Evolutionary conservation across 2,888 invertebrate genomes (phyloP), one percentile per base, ranked within the genome.

Genomic region (Lampropteryx suffumata): DNA sequence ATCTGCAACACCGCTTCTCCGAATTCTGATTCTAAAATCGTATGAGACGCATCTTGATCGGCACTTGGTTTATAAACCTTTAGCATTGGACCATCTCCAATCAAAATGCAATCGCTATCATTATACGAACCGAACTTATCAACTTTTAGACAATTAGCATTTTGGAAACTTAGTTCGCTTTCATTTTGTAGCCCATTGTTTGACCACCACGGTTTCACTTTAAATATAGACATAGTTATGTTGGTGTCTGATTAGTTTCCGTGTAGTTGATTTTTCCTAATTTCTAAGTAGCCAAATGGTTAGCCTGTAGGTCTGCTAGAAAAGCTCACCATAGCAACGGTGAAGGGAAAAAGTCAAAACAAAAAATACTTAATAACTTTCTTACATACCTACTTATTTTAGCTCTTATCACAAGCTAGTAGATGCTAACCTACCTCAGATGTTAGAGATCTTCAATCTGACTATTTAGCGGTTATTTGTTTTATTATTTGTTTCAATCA

Each of bases 151-250:
- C 91, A 91, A 48, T 79, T 79, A 60, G 95, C 93, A 82, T 93
- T 94, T 65, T 92, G 92, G 34, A 90, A 71, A 9, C 93, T 93
- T 34, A 84, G 81, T 60, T 88, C 91, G 27, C 77, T 71, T 36
- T 93, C 94, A 68, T 81, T 77, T 66, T 90, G 89, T 2, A 85
- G 64, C 58, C 94, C 95, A 41, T 92, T 91, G 9, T 94, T 94
- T 11, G 94, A 92, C 98, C 98, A 99, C 94, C 97, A 96, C 67
- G 95, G 95, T 71, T 96, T 93, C 7, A 95, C 93, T 91, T 97
- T 97, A 76, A 99, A 99, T 67, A 99, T 89, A 1, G 98, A 98
- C 99, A 99, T 99, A n/a, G n/a, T n/a, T n/a, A n/a, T n/a, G n/a
- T 57, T 9, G n/a, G n/a, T 17, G 4, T 4, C 17, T 17, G 4